Percentiles rank a stretch among this genome's conserved stretches.
Conservation (phyloP, 2,888 invertebrate genomes). For the Meliscaeva auricollis region DNA sequence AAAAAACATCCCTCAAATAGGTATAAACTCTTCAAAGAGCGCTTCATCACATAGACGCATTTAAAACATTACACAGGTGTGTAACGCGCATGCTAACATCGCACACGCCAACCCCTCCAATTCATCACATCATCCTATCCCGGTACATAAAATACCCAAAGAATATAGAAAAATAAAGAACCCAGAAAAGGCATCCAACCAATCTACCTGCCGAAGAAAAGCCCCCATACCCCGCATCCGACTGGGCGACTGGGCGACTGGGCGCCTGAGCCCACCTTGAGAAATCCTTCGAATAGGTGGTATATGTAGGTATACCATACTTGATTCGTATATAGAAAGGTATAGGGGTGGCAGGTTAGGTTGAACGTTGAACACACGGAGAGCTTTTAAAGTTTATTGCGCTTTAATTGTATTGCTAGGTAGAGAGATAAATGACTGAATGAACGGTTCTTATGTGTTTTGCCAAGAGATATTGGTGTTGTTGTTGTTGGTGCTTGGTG, state of each 20-base stretch:
- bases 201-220: constrained; percentile 83
- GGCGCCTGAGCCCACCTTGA: constrained; percentile 27
- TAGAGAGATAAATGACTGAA: constrained; percentile 72
- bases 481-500: no score
- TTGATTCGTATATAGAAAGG: not conserved
- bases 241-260: not conserved
- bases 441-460: constrained; percentile 69
- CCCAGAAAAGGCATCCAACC: constrained; percentile 79
- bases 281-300: constrained; percentile 27
- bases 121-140: constrained; percentile 48
- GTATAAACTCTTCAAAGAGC: constrained; percentile 22
- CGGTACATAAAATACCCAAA: constrained; percentile 51
- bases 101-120: constrained; percentile 66
- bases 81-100: constrained; percentile 73
- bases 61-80: constrained; percentile 70
- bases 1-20: constrained; percentile 47
- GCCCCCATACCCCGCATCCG: constrained; percentile 66
- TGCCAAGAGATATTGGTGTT: not conserved
- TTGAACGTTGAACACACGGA: constrained; percentile 34
- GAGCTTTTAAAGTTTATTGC: constrained; percentile 75
- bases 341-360: constrained; percentile 21
- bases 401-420: constrained; percentile 74
- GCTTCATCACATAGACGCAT: constrained; percentile 64
- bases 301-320: not conserved
- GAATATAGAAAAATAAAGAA: constrained; percentile 48